Base-by-base conservation (phyloP, 2,797 vertebrate species). In the Lutjanus campechanus region DNA sequence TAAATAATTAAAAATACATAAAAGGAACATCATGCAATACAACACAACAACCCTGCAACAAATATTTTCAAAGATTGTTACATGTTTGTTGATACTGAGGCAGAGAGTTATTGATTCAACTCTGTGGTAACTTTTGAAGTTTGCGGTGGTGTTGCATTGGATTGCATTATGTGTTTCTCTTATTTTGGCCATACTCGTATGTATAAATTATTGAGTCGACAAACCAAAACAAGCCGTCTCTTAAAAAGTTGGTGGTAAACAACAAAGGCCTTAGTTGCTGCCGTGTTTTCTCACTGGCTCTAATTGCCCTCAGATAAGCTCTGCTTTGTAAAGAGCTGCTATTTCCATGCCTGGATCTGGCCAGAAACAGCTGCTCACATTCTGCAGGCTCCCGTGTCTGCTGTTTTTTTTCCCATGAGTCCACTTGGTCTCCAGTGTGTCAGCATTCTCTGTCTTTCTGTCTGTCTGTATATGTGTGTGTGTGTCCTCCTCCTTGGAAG, bases 321-420 rank as follows among this genome's bases (percentile, higher is more conserved):
- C 65, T 82, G 86, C 85, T 89, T 91, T 88, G 88, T 87, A 92
- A 89, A 92, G 92, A 87, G 85, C 83, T 91, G 85, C 89, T 93
- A 91, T 94, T 94, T 95, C 83, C 85, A 94, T 92, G 88, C 87
- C 85, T 81, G 77, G 83, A 91, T 91, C 84, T 79, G 85, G 74
- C 81, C 82, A 81, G 82, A 93, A 94, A 92, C 93, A 93, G 93
- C 93, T 94, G 94, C 92, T 93, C 81, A 62, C 89, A 90, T 93
- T 94, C 87, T 91, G 83, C 79, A 80, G 77, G 80, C 88, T 92
- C 86, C 86, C 63, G 77, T 86, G 78, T 94, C 90, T 92, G 87
- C 89, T 85, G 83, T 82, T 87, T 84, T 89, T 84, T 65, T 70
- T 46, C 40, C 86, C 86, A 85, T 79, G 69, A 74, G 82, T 77